Conservation (phyloP, 2,888 invertebrate genomes). For the Pseudococcus viburni region DNA sequence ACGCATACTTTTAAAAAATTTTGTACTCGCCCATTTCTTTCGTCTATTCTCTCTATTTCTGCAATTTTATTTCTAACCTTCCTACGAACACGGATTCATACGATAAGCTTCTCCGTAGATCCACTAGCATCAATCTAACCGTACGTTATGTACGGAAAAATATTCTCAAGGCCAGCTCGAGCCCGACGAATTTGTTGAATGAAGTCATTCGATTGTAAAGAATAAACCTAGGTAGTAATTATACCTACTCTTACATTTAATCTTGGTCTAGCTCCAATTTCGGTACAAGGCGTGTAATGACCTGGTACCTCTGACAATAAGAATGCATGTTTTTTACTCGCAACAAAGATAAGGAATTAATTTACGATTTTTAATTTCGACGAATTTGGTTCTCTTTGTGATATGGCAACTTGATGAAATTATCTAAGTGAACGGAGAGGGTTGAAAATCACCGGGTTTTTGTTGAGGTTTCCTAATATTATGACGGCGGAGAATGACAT, state of each 20-base stretch:
- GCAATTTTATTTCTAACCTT: too few relatives aligned
- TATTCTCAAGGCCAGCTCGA: neutral
- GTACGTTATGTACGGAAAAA: neutral
- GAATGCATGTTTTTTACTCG: neutral
- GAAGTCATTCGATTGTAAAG: conserved; percentile 40
- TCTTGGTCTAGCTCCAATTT: conserved; percentile 3
- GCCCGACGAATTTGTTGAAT: conserved; percentile 10
- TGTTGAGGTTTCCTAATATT: neutral
- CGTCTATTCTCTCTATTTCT: too few relatives aligned
- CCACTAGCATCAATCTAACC: neutral
- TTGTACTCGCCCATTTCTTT: too few relatives aligned
- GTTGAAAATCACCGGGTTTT: neutral
- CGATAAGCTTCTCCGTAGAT: neutral
- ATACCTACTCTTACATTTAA: neutral
- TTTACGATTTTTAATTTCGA: conserved; percentile 5
- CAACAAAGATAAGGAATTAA: conserved; percentile 9
- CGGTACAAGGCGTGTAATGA: conserved; percentile 3
- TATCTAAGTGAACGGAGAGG: neutral
- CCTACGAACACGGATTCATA: too few relatives aligned
- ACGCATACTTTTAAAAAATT: too few relatives aligned
- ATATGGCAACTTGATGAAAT: neutral
- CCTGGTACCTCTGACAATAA: neutral
- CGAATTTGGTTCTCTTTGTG: neutral
- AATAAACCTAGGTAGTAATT: conserved; percentile 27
- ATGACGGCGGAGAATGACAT: neutral